Evolutionary conservation across 2,888 invertebrate genomes (phyloP).

Genomic region (Phrixothrix hirtus): DNA sequence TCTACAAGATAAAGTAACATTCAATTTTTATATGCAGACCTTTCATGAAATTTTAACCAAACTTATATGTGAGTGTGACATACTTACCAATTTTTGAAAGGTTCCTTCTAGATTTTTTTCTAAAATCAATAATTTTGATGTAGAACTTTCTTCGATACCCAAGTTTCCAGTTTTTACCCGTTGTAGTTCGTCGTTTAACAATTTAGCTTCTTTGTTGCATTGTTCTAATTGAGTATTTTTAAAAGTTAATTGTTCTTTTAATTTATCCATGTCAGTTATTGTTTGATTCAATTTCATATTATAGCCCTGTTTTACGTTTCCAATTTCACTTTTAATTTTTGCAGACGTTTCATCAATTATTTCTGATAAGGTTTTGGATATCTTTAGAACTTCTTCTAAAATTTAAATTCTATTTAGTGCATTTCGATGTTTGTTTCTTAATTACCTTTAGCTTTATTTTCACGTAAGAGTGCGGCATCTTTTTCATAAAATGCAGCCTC

Average conservation of each 20-base stretch:
- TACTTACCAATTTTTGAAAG: constrained; percentile 63
- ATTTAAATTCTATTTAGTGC: constrained; percentile 23
- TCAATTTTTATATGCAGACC: no score
- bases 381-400: constrained; percentile 61
- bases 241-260: constrained; percentile 62
- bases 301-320: constrained; percentile 61
- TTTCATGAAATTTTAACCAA: no score
- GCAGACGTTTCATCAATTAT: constrained; percentile 62
- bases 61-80: no score
- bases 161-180: constrained; percentile 54
- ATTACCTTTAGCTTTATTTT: constrained; percentile 53
- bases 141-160: constrained; percentile 46
- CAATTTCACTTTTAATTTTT: constrained; percentile 63
- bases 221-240: constrained; percentile 62
- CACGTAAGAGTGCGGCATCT: constrained; percentile 59
- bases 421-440: neutral
- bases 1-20: no score
- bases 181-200: constrained; percentile 60
- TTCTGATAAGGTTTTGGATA: constrained; percentile 60
- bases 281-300: constrained; percentile 64
- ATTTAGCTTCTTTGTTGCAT: constrained; percentile 59
- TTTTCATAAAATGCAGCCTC: constrained; percentile 64
- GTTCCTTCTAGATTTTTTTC: constrained; percentile 63
- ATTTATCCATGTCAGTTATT: constrained; percentile 60
- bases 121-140: constrained; percentile 55